Conservation (phyloP, 2,888 invertebrate genomes). For the Brenthis hecate region DNA sequence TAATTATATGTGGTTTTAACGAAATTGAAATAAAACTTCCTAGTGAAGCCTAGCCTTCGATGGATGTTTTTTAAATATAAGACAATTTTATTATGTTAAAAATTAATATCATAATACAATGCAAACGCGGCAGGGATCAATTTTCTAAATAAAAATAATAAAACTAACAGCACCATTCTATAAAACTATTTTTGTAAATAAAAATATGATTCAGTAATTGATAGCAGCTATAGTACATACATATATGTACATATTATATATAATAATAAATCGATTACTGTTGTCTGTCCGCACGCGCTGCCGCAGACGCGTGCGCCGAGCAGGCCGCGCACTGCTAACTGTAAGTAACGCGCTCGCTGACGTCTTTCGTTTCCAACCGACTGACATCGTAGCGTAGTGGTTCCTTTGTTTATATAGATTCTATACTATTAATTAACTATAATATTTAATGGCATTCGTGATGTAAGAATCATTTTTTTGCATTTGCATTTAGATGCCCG, state of each 20-base stretch:
- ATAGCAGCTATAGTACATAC: constrained; percentile 55
- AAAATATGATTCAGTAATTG: constrained; percentile 57
- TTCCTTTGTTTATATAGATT: neutral
- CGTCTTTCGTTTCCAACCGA: constrained; percentile 61
- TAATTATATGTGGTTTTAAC: no score
- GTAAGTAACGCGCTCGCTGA: constrained; percentile 67
- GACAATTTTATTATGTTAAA: neutral
- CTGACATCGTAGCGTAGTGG: constrained; percentile 44
- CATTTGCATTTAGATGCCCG: neutral
- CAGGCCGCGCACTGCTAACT: constrained; percentile 60
- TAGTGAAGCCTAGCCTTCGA: no score
- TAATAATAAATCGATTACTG: constrained; percentile 47
- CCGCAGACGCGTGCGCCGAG: constrained; percentile 66
- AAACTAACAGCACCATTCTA: neutral
- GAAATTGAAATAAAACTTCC: no score
- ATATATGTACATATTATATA: constrained; percentile 31
- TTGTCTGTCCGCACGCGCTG: constrained; percentile 60
- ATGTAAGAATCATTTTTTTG: neutral
- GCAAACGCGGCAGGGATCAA: constrained; percentile 25
- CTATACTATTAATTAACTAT: no score
- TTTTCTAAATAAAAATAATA: neutral
- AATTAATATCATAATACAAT: constrained; percentile 33
- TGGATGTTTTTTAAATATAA: neutral
- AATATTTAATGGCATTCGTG: no score
- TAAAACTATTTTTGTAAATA: neutral